Evolutionary conservation across 2,797 vertebrate genomes (phyloP).

Genomic region (Cephalopachus bancanus): DNA sequence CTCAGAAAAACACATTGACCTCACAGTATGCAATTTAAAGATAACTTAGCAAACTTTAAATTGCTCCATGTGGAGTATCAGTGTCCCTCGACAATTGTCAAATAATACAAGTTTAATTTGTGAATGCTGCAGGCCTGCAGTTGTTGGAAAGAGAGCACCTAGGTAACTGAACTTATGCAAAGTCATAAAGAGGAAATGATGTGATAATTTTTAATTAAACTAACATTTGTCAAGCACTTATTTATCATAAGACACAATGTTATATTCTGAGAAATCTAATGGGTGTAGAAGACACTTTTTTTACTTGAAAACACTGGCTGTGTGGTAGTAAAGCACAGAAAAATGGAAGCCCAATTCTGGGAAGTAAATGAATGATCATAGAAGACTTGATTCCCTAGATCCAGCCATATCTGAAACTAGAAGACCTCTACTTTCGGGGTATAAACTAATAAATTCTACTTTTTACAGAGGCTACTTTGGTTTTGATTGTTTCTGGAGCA

Average conservation of each 20-base stretch:
- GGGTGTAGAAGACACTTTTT: not conserved
- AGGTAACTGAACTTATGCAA: not conserved
- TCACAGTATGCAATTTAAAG: not conserved
- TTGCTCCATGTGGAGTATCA: not conserved
- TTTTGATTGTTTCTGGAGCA: not conserved
- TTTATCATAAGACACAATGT: not conserved
- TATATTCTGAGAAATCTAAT: not conserved
- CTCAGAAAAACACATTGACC: not conserved
- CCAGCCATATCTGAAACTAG: not conserved
- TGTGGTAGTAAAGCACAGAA: not conserved
- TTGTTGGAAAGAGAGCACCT: not conserved
- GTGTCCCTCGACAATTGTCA: not conserved
- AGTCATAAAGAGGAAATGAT: not conserved
- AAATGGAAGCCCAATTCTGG: not conserved
- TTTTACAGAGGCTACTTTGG: too few species aligned
- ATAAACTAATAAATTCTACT: not conserved
- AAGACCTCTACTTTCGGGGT: not conserved
- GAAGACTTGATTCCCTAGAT: not conserved
- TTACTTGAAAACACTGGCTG: not conserved
- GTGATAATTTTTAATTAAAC: not conserved
- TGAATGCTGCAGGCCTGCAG: not conserved
- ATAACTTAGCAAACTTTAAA: not conserved
- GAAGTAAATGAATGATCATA: not conserved
- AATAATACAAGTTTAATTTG: conserved; percentile 17
- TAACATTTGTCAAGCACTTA: not conserved